Conservation (phyloP, 2,113 vertebrate genomes). For the Heloderma charlesbogerti region DNA sequence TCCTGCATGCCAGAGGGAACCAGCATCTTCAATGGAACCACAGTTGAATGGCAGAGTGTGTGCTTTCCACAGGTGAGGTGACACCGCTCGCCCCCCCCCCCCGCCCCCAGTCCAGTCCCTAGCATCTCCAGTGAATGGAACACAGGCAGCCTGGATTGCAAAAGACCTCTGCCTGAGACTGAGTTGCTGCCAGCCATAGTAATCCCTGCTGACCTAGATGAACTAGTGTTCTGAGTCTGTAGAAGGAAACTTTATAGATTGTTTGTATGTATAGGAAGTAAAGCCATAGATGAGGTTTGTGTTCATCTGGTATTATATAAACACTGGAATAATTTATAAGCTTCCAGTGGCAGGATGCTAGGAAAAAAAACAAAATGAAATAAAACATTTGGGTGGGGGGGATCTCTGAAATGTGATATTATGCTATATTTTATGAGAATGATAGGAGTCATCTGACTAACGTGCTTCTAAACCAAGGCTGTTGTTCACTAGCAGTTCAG, state of each 20-base stretch:
- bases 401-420: slow-evolving; percentile 23
- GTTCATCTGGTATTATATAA: slow-evolving; percentile 10
- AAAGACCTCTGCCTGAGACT: background rate
- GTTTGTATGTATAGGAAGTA: background rate
- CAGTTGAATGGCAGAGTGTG: background rate
- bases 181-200: background rate
- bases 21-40: background rate
- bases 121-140: background rate
- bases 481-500: slow-evolving; percentile 1
- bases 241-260: background rate
- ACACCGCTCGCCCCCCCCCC: too few species aligned
- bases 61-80: background rate
- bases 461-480: slow-evolving; percentile 1
- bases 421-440: background rate
- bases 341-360: background rate
- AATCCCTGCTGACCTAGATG: background rate
- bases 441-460: slow-evolving; percentile 12
- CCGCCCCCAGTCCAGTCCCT: background rate
- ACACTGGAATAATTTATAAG: slow-evolving; percentile 14
- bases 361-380: slow-evolving; percentile 4
- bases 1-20: background rate
- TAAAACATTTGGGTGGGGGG: background rate
- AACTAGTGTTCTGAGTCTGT: background rate
- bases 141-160: background rate
- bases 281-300: background rate